A percentile compares a stretch with the other conserved stretches of the same genome.
phyloP scores from a whole-genome alignment of 2,797 vertebrate species.

The Cyclura pinguis region DNA sequence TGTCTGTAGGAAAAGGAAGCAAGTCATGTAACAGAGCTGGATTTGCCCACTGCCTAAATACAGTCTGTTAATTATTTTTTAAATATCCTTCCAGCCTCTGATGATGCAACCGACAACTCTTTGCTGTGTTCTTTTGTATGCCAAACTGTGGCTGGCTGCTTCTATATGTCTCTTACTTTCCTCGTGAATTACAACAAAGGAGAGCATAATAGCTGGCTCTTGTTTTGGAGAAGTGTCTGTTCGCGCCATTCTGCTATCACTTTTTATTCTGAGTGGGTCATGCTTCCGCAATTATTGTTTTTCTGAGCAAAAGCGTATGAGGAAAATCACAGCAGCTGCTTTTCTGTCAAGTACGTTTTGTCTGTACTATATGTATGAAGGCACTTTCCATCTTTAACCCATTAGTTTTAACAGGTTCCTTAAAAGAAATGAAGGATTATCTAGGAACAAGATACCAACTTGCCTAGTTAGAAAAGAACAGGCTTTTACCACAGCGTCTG shows the following conservation, averaged over 20 bases:
- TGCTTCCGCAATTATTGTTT: background rate
- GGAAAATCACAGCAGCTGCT: background rate
- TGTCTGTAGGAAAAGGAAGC: background rate
- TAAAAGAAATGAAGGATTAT: background rate
- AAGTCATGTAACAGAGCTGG: background rate
- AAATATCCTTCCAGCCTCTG: background rate
- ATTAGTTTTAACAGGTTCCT: background rate
- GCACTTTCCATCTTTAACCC: background rate
- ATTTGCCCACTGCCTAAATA: background rate
- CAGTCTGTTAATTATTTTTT: background rate
- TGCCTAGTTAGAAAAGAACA: background rate
- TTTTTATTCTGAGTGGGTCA: background rate
- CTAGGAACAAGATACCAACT: background rate
- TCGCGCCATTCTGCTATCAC: background rate
- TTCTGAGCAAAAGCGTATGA: background rate
- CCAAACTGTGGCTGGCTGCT: background rate
- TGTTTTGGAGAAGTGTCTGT: background rate
- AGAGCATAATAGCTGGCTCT: background rate
- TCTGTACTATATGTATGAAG: background rate
- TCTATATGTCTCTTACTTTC: slow-evolving; percentile 12
- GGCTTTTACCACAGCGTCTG: background rate
- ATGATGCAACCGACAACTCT: background rate
- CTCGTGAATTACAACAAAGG: background rate
- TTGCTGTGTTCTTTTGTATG: background rate
- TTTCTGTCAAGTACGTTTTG: background rate